A percentile compares a stretch with the other conserved stretches of the same genome.
Evolutionary conservation across 2,888 invertebrate species (phyloP).

Genomic region (Andrena trimmerana): DNA sequence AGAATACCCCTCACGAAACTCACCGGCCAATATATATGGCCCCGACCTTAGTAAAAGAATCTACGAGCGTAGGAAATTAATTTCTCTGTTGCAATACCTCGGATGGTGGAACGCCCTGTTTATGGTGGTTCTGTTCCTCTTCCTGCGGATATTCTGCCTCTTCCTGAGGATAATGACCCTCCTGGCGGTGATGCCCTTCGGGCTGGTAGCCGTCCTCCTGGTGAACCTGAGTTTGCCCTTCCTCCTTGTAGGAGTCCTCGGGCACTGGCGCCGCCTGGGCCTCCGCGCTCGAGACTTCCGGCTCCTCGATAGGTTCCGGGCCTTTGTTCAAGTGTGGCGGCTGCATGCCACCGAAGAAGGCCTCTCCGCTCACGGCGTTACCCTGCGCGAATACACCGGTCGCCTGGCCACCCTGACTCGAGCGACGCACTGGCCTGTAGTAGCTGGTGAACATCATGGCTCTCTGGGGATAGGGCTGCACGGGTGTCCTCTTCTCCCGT

Average conservation of each 20-base stretch:
- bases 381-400: constrained; percentile 81
- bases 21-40: too few relatives aligned
- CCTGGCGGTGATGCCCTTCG: constrained; percentile 35
- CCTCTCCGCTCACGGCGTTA: constrained; percentile 79
- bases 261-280: constrained; percentile 77
- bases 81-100: constrained; percentile 30
- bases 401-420: constrained; percentile 71
- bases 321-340: constrained; percentile 73
- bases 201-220: constrained; percentile 40
- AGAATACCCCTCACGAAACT: too few relatives aligned
- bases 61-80: too few relatives aligned
- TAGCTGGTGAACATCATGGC: constrained; percentile 83
- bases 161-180: constrained; percentile 46
- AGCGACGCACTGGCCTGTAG: constrained; percentile 77
- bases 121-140: constrained; percentile 27
- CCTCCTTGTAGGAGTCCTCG: constrained; percentile 61
- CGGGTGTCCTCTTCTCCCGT: constrained; percentile 74
- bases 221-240: constrained; percentile 56
- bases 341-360: constrained; percentile 74
- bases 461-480: constrained; percentile 74
- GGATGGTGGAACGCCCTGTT: constrained; percentile 20
- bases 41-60: too few relatives aligned
- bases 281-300: constrained; percentile 78
- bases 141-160: constrained; percentile 24
- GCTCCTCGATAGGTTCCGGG: constrained; percentile 76